These are phyloP conservation scores for Papilio polyxenes DNA, from an alignment of 1,140 invertebrate genomes.

Conservation along the genomic window DNA sequence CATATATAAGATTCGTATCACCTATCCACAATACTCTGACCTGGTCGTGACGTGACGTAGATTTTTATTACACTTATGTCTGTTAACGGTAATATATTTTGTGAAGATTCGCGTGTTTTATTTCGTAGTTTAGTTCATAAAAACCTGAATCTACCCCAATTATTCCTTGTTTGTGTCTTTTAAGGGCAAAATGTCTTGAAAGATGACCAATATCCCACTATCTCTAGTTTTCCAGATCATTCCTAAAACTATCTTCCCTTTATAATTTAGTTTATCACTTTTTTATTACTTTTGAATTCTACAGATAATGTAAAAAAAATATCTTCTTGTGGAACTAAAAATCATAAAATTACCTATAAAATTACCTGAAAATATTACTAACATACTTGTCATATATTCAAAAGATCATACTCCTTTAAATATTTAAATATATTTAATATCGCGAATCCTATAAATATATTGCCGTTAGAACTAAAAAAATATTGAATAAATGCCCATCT, in stretches of 20 bases:
- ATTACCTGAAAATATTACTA: background rate
- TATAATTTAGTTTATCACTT: too few species aligned
- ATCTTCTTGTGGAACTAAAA: too few species aligned
- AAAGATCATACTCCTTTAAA: background rate
- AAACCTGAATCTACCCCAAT: background rate
- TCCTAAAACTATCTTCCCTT: too few species aligned
- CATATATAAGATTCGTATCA: background rate
- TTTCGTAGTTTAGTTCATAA: conserved; percentile 28
- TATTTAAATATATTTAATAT: background rate
- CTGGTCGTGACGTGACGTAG: conserved; percentile 14
- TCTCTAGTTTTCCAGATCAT: background rate
- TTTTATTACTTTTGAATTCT: too few species aligned
- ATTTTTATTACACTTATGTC: conserved; percentile 36
- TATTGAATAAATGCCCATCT: too few species aligned
- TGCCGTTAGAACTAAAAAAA: conserved; percentile 4
- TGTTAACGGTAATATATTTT: conserved; percentile 39
- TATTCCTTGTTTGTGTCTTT: background rate
- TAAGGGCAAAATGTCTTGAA: background rate
- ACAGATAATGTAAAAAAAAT: too few species aligned
- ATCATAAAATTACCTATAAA: background rate
- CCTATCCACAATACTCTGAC: conserved; percentile 20
- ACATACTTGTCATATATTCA: background rate
- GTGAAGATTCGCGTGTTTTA: conserved; percentile 38
- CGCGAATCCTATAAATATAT: conserved; percentile 30
- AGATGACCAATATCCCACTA: too few species aligned